Percentiles rank a stretch among this genome's conserved stretches.
Conservation (phyloP, 2,113 vertebrate species). For the Daphoenositta chrysoptera region DNA sequence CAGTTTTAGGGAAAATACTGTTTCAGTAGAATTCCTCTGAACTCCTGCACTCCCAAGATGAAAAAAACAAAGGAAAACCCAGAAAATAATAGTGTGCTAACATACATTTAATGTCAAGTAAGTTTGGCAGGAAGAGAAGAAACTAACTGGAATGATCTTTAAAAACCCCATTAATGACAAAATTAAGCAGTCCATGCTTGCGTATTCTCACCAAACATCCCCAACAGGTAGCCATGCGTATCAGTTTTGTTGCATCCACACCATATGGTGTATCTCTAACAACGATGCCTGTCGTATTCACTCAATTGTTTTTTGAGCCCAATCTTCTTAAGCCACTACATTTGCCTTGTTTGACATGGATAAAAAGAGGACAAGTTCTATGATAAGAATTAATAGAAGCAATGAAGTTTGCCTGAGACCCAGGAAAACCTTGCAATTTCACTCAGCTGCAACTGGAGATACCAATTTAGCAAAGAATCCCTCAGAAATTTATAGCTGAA, state of each 20-base stretch:
- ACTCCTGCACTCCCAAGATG: not conserved
- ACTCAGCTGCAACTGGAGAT: not conserved
- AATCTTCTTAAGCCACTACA: not conserved
- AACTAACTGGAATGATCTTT: not conserved
- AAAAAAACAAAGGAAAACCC: not conserved
- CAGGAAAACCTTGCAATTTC: not conserved
- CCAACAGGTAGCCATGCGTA: not conserved
- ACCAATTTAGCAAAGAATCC: not conserved
- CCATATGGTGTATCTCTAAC: not conserved
- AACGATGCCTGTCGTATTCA: accelerated
- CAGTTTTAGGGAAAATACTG: not conserved
- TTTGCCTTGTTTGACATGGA: not conserved
- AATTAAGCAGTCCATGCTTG: not conserved
- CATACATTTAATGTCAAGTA: not conserved
- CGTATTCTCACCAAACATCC: not conserved
- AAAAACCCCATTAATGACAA: not conserved
- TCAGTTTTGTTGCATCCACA: not conserved
- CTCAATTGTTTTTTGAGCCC: not conserved
- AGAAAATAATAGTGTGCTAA: not conserved
- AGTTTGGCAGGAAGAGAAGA: not conserved
- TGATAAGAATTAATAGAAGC: not conserved
- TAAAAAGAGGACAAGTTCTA: not conserved
- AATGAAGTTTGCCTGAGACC: not conserved
- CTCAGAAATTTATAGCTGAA: not conserved
- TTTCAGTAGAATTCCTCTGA: not conserved